Conservation (phyloP, 1,140 invertebrate genomes). For the Danaus plexippus region DNA sequence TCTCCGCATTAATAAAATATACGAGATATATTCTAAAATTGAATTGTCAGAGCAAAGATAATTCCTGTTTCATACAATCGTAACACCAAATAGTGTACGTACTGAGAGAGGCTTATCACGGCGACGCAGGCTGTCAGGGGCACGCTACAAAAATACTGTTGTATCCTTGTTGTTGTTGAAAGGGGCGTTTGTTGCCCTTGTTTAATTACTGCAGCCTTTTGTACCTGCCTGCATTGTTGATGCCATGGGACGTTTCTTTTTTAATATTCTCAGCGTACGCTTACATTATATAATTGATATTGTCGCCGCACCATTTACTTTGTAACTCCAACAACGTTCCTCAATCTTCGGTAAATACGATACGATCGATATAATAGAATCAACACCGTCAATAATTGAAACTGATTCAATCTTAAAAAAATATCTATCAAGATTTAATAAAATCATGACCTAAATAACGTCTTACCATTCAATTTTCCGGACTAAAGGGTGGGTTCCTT, state of each 20-base stretch:
- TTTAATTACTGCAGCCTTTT: conserved; percentile 62
- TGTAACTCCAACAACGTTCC: no score
- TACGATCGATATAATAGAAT: conserved; percentile 7
- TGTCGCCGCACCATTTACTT: no score
- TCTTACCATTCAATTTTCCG: conserved; percentile 70
- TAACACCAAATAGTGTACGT: background rate
- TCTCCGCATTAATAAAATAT: no score
- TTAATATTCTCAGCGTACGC: no score
- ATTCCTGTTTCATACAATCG: no score
- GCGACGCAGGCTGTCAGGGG: conserved; percentile 41
- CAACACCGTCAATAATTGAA: background rate
- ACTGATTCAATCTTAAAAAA: conserved; percentile 13
- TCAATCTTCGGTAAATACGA: background rate
- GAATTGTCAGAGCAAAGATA: no score
- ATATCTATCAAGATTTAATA: conserved; percentile 66
- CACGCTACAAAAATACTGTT: conserved; percentile 61
- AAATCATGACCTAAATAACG: conserved; percentile 68
- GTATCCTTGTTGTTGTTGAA: conserved; percentile 48
- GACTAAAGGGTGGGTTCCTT: conserved; percentile 61
- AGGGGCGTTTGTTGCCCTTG: conserved; percentile 47
- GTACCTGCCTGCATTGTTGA: conserved; percentile 25
- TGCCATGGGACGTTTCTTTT: conserved; percentile 1
- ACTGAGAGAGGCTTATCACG: conserved; percentile 41
- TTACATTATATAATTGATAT: no score
- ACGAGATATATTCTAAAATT: no score